Conservation (phyloP, 2,113 vertebrate genomes). For the Drymodes brunneopygia region DNA sequence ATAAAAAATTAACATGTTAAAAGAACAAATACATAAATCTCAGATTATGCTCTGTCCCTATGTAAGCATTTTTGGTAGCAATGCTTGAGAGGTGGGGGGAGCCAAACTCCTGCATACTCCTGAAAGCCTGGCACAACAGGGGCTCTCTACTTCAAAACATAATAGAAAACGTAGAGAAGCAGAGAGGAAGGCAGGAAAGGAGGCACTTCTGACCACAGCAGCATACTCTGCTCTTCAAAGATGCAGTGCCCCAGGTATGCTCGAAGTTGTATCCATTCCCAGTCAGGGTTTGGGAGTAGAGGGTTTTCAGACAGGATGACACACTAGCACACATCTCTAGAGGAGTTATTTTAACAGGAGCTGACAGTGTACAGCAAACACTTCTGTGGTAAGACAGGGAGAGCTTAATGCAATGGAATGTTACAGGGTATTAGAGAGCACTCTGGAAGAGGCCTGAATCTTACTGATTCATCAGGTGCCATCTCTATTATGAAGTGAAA, state of each 20-base stretch:
- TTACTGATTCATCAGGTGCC: neutral
- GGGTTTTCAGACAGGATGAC: conserved; percentile 16
- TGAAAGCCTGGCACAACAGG: neutral
- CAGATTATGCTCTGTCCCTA: neutral
- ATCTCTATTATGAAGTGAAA: neutral
- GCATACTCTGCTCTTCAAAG: neutral
- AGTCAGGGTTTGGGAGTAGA: neutral
- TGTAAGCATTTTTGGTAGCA: neutral
- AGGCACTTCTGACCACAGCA: neutral
- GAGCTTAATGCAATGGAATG: neutral
- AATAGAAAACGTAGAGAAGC: neutral
- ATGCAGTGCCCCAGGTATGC: neutral
- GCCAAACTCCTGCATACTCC: neutral
- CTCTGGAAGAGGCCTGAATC: neutral
- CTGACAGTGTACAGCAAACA: neutral
- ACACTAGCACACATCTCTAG: conserved; percentile 14
- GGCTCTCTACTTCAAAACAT: neutral
- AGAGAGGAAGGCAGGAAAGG: neutral
- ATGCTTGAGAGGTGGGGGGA: neutral
- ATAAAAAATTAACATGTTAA: neutral
- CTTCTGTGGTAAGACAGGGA: neutral
- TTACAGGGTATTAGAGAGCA: neutral
- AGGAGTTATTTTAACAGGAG: neutral
- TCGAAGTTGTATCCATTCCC: neutral
- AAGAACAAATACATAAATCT: neutral